Base-by-base conservation (phyloP, 2,797 vertebrate genomes). In the Acipenser transmontanus region DNA sequence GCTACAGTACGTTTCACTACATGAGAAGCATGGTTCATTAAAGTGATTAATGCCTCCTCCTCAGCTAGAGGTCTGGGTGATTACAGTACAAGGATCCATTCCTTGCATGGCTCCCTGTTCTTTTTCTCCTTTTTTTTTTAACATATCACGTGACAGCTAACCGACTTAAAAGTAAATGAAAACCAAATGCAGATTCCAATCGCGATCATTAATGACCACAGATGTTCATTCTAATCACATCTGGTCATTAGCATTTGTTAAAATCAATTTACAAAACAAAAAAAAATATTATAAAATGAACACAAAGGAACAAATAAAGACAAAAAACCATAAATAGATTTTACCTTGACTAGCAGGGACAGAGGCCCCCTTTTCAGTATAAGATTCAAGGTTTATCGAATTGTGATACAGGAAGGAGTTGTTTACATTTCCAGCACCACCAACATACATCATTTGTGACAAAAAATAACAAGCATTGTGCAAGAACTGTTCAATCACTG, bases 401-500 rank as follows among this genome's bases (percentile, higher is more conserved):
- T 75, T 82, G 73, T 80, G 79, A 88, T 88, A 84, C 78, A 85
- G 80, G 84, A 89, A 89, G 82, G 84, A 81, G 83, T 85, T 92
- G 90, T 94, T 93, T 92, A 89, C 81, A 78, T 87, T 87, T 91
- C 81, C 84, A 83, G 80, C 79, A 87, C 84, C 80, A 84, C 81
- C 85, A 89, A 87, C 89, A 92, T 88, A 89, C 81, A 93, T 92
- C 90, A 86, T 85, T 82, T 84, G 82, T 73, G 90, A 92, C 87
- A 91, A 87, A 91, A 87, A 86, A 94, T 85, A 83, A 84, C 83
- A 91, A 90, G 86, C 86, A 84, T 80, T 82, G 80, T 75, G 80
- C 86, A 82, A 82, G 82, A 85, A 87, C 89, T 86, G 84, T 83
- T 94, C 88, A 80, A 86, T 92, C 85, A 87, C 87, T 90, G 92